Conservation (phyloP, 2,113 vertebrate genomes). For the Campylorhamphus procurvoides region DNA sequence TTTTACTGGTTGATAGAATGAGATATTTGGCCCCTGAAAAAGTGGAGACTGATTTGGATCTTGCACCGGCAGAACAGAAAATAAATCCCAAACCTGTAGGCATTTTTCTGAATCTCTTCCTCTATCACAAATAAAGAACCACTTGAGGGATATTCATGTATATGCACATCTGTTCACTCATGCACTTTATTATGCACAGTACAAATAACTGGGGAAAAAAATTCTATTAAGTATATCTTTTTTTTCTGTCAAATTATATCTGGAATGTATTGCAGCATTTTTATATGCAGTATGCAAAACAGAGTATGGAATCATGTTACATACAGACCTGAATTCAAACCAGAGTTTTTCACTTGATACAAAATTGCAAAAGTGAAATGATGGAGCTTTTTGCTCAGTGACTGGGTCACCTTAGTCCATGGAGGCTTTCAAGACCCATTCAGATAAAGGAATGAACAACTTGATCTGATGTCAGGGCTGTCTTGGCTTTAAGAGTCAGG, state of each 20-base stretch:
- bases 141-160: not conserved
- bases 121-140: not conserved
- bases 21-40: not conserved
- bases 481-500: accelerated
- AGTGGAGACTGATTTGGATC: not conserved
- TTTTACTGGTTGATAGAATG: not conserved
- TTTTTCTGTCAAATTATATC: not conserved
- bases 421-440: not conserved
- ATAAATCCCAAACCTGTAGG: not conserved
- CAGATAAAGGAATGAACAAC: not conserved
- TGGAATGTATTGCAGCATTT: not conserved
- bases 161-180: not conserved
- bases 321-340: not conserved
- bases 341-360: not conserved
- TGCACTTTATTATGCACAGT: not conserved
- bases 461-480: not conserved
- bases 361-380: not conserved
- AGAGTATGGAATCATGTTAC: not conserved
- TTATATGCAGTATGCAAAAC: not conserved
- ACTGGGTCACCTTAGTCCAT: not conserved
- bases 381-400: not conserved
- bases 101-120: not conserved
- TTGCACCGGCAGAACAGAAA: not conserved
- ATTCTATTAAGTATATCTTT: not conserved
- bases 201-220: not conserved